These are phyloP conservation scores for Leistus spinibarbis DNA, from an alignment of 2,888 invertebrate species.

Conservation along the genomic window DNA sequence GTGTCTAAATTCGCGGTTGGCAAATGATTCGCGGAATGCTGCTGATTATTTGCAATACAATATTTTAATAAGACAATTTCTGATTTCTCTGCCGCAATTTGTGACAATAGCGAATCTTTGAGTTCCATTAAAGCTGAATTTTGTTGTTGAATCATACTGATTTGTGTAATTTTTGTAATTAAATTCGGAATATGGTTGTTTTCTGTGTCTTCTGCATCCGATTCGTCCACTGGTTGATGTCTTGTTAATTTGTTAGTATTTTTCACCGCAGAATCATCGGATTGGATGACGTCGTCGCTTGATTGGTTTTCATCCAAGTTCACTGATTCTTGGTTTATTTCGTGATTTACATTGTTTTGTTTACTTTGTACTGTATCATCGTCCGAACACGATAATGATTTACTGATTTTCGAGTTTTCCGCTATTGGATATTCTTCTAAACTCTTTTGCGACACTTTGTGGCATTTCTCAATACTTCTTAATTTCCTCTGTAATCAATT, in stretches of 20 bases:
- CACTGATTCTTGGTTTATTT: neutral
- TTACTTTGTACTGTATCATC: constrained; percentile 19
- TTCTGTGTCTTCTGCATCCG: neutral
- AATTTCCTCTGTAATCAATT: constrained; percentile 59
- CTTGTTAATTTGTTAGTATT: constrained; percentile 17
- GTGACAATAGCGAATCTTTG: constrained; percentile 70
- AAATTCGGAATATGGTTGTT: too few species aligned
- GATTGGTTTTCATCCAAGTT: neutral
- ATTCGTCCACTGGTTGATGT: neutral
- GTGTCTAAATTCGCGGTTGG: constrained; percentile 42
- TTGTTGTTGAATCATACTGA: constrained; percentile 68
- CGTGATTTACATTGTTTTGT: neutral
- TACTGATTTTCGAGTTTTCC: constrained; percentile 48
- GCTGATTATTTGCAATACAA: constrained; percentile 25
- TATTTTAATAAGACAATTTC: constrained; percentile 62
- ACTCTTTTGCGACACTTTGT: constrained; percentile 55
- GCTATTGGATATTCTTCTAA: constrained; percentile 50
- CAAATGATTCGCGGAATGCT: constrained; percentile 3
- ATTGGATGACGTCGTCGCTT: neutral
- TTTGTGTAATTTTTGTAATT: constrained; percentile 37
- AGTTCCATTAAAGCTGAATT: constrained; percentile 70
- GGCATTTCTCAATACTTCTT: constrained; percentile 58
- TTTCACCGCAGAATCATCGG: constrained; percentile 16
- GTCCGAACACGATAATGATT: constrained; percentile 36
- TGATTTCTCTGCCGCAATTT: constrained; percentile 74